Base-by-base conservation (phyloP, 2,797 vertebrate species). In the Cryptoblepharus egeriae region DNA sequence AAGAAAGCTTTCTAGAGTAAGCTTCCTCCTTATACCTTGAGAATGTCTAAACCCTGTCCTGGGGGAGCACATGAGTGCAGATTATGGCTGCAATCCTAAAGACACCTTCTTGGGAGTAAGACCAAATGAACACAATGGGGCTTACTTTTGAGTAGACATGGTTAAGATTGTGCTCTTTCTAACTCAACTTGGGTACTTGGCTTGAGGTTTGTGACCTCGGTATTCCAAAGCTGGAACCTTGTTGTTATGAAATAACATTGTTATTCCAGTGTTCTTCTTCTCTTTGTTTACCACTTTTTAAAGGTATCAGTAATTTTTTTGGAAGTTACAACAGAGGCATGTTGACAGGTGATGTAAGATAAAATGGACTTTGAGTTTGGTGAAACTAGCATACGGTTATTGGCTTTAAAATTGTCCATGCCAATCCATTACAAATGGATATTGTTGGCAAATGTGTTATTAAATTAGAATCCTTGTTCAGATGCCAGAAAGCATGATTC, bases 1-100 rank as follows among this genome's bases (percentile, higher is more conserved):
- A n/a, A n/a, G n/a, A n/a, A n/a, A n/a, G n/a, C n/a, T 39, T 87
- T 86, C n/a, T n/a, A 72, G 7, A 39, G 12, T 60, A 18, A 71
- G 37, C 11, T 58, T 67, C 42, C 32, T 63, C 18, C 15, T 32
- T 24, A 55, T 74, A 16, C 9, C 20, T 45, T 7, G 28, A 39
- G 35, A 84, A 5, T 79, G 55, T 20, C 10, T 52, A 68, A 82
- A 35, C 28, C 13, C 28, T 58, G n/a, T n/a, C 26, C 69, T 68
- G 20, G 60, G 63, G 18, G 45, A 18, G 20, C 35, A 45, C 60
- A n/a, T n/a, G n/a, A n/a, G n/a, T 82, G 55, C n/a, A 68, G 20
- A 61, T 24, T 57, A 42, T n/a, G 12, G n/a, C n/a, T n/a, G n/a
- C n/a, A n/a, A n/a, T n/a, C n/a, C n/a, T n/a, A n/a, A n/a, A n/a